phyloP scores from a whole-genome alignment of 2,888 invertebrate genomes.

The Polia nebulosa region DNA sequence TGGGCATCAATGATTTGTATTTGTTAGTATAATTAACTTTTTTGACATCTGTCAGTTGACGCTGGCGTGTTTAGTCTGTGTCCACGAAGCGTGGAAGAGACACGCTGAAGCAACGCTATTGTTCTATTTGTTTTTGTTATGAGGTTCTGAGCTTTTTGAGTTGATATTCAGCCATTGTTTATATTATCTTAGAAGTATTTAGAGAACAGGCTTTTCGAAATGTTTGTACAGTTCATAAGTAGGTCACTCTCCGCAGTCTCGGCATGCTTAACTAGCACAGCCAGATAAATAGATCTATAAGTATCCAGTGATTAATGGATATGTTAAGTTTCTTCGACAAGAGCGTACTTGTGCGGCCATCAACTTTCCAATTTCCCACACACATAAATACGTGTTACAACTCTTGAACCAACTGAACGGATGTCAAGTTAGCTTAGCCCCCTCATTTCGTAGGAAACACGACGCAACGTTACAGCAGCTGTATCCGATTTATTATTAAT shows the following conservation, averaged over 20 bases:
- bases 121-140: slow-evolving; percentile 26
- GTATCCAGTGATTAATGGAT: slow-evolving; percentile 53
- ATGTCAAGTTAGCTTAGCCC: slow-evolving; percentile 64
- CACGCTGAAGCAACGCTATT: slow-evolving; percentile 35
- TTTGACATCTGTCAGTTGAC: slow-evolving; percentile 38
- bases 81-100: slow-evolving; percentile 6
- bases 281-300: slow-evolving; percentile 29
- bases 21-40: slow-evolving; percentile 37
- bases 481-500: slow-evolving; percentile 38
- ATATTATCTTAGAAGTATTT: slow-evolving; percentile 11
- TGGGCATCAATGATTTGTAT: slow-evolving; percentile 31
- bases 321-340: slow-evolving; percentile 55
- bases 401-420: slow-evolving; percentile 61
- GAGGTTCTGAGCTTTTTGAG: slow-evolving; percentile 16
- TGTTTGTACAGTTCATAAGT: slow-evolving; percentile 37
- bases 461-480: slow-evolving; percentile 38
- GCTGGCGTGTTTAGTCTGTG: slow-evolving; percentile 30
- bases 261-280: slow-evolving; percentile 6
- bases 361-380: slow-evolving; percentile 77
- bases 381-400: slow-evolving; percentile 64
- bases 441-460: slow-evolving; percentile 52
- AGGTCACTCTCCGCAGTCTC: slow-evolving; percentile 11
- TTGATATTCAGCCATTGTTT: slow-evolving; percentile 14
- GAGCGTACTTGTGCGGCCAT: slow-evolving; percentile 55
- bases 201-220: slow-evolving; percentile 17